These are phyloP conservation scores for Platerodrilus igneus DNA, from an alignment of 2,888 invertebrate genomes.

Conservation along the genomic window DNA sequence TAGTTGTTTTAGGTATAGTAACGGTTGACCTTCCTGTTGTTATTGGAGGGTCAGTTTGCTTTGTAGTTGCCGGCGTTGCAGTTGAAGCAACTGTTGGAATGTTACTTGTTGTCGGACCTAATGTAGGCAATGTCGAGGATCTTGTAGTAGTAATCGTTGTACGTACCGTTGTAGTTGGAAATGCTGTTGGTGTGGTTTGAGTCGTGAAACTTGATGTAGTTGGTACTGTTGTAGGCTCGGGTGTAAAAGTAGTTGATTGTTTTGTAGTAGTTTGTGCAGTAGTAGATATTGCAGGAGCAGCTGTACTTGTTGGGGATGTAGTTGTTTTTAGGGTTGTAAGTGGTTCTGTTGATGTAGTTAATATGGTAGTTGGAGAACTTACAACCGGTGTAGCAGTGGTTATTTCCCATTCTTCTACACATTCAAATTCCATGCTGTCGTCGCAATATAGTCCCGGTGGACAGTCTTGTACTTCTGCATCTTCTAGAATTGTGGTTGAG, in stretches of 20 bases:
- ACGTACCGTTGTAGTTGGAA: neutral
- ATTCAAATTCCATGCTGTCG: slow-evolving; percentile 15
- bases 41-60: neutral
- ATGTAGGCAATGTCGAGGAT: slow-evolving; percentile 12
- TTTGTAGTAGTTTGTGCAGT: neutral
- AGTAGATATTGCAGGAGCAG: slow-evolving; percentile 2
- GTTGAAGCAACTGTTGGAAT: neutral
- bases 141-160: slow-evolving; percentile 3
- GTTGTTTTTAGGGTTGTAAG: slow-evolving; percentile 3
- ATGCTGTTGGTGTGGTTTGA: neutral
- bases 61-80: neutral
- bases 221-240: neutral
- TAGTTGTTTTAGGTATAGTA: neutral
- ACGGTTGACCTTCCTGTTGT: neutral
- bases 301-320: neutral
- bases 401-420: slow-evolving; percentile 13
- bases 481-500: slow-evolving; percentile 4
- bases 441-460: slow-evolving; percentile 14
- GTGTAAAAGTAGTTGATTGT: slow-evolving; percentile 16
- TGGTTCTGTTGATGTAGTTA: slow-evolving; percentile 5
- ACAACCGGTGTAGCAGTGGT: slow-evolving; percentile 13
- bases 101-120: neutral
- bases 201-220: slow-evolving; percentile 37
- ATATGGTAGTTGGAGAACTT: no score
- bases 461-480: slow-evolving; percentile 11